Conservation (phyloP, 2,888 invertebrate species). For the Oxytorus armatus region DNA sequence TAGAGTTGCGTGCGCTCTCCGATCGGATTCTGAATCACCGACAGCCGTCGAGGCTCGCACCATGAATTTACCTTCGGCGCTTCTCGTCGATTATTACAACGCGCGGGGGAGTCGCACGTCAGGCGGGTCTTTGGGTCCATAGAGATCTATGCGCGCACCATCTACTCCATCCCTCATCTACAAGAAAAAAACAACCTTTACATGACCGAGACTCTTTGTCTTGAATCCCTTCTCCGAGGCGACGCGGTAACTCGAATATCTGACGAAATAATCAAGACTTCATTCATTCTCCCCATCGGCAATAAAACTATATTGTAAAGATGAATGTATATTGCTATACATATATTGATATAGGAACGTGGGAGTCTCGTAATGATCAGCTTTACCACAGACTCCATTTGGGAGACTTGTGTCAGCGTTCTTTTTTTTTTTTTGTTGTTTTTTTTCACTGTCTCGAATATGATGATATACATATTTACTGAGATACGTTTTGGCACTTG, state of each 20-base stretch:
- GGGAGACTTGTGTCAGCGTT: background rate
- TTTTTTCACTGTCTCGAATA: background rate
- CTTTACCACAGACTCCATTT: background rate
- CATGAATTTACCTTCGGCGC: conserved; percentile 78
- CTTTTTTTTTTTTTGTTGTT: no score
- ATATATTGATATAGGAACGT: background rate
- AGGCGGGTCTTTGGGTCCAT: conserved; percentile 60
- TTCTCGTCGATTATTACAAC: conserved; percentile 76
- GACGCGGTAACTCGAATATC: conserved; percentile 26
- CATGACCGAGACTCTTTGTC: conserved; percentile 45
- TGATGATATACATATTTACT: background rate
- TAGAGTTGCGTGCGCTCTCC: conserved; percentile 45
- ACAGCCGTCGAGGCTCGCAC: conserved; percentile 75
- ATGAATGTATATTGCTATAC: background rate
- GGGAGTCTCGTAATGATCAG: conserved; percentile 33
- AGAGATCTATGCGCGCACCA: conserved; percentile 50
- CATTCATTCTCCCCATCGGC: conserved; percentile 22
- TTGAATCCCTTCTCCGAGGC: background rate
- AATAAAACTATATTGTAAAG: background rate
- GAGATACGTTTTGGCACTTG: conserved; percentile 21
- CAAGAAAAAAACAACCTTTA: conserved; percentile 4
- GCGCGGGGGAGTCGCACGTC: conserved; percentile 53
- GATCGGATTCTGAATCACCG: conserved; percentile 75
- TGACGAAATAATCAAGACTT: conserved; percentile 56
- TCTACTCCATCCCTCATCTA: conserved; percentile 39